Evolutionary conservation across 2,797 vertebrate species (phyloP), one percentile per base, ranked within the genome.

Genomic region (Choloepus didactylus): DNA sequence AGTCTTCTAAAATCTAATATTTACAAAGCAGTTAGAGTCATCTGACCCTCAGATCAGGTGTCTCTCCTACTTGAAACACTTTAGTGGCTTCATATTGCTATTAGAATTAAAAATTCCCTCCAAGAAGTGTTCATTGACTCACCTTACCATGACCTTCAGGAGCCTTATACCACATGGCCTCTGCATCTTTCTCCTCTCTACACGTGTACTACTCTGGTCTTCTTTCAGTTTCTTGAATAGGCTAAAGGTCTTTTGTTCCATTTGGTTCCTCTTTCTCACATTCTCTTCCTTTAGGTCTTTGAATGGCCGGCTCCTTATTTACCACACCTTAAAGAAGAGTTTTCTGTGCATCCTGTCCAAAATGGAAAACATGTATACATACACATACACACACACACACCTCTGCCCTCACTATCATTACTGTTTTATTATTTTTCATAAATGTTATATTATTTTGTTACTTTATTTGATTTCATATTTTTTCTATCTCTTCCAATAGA

Each of bases 381-480:
- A 14, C 8, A 77, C 6, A 51, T 10, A 2, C 41, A 10, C 46
- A 64, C 18, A 46, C 19, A 10, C 56, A 38, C 44, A 8, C 54
- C 11, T 49, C 38, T 31, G 54, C 51, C 21, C 70, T 59, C 18
- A 44, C 35, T 62, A 2, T 59, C 35, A 35, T 69, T 80, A 31
- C 41, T 62, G 4, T 46, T 46, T 12, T 23, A 75, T 3, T 87
- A 1, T 46, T 44, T 85, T 54, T 49, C 46, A 23, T 70, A 21
- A 56, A 56, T 56, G 54, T 16, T 54, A 56, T 14, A 44, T 66
- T 14, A 77, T 80, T 44, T 94, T 15, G 69, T 60, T 64, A 89
- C 8, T 90, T 69, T 84, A 21, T 85, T 92, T 87, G 44, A 12
- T 92, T 90, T 82, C 29, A 59, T 60, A 73, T 44, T 67, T 16